Percentiles rank a stretch among this genome's conserved stretches.
Evolutionary conservation across 2,113 vertebrate species (phyloP).

Genomic region (Piaya cayana): DNA sequence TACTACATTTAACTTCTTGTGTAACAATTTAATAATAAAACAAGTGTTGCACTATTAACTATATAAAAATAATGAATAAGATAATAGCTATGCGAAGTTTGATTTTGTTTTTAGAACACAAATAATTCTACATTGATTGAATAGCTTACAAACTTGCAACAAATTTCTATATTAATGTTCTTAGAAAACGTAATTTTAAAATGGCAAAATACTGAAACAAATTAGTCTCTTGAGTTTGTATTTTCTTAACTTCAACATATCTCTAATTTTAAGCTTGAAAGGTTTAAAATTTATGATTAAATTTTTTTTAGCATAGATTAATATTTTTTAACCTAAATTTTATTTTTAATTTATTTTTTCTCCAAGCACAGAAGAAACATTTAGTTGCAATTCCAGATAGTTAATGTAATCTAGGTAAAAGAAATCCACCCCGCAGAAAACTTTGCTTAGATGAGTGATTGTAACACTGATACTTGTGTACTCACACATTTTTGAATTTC

Average conservation of each 20-base stretch:
- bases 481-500: not conserved
- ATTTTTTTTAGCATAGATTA: not conserved
- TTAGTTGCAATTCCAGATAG: accelerated
- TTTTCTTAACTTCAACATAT: not conserved
- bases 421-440: not conserved
- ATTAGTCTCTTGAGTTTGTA: not conserved
- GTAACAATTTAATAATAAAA: not conserved
- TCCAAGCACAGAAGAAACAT: not conserved
- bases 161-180: not conserved
- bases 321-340: not conserved
- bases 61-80: not conserved
- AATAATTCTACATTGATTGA: not conserved
- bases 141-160: not conserved
- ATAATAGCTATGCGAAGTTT: not conserved
- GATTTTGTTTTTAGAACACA: not conserved
- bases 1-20: not conserved
- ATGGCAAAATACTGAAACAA: not conserved
- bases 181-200: not conserved
- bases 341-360: not conserved
- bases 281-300: not conserved
- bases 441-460: not conserved
- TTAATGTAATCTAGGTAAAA: not conserved
- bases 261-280: not conserved
- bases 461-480: not conserved
- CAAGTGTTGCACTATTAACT: not conserved